phyloP scores from a whole-genome alignment of 1,140 invertebrate genomes.

The Cydia amplana region DNA sequence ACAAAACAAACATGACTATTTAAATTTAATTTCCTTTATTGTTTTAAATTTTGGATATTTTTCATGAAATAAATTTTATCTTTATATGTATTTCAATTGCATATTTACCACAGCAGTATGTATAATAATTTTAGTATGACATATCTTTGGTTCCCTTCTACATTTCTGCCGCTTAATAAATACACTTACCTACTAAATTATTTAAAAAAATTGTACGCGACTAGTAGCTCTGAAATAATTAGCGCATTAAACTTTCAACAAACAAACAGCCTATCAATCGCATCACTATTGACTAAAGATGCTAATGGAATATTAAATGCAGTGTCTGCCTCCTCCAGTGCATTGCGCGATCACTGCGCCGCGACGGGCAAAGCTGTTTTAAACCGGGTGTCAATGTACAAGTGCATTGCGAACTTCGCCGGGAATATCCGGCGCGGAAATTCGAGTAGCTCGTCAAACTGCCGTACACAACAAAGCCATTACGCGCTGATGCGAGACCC shows the following conservation, averaged over 20 bases:
- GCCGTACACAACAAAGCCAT: conserved; percentile 64
- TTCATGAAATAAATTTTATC: too few species aligned
- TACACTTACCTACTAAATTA: too few species aligned
- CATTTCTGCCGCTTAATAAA: too few species aligned
- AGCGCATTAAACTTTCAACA: not conserved
- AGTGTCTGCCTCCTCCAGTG: not conserved
- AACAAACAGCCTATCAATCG: not conserved
- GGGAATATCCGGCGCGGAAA: conserved; percentile 50
- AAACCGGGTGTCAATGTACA: conserved; percentile 33
- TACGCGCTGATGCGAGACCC: conserved; percentile 47
- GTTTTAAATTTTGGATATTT: too few species aligned
- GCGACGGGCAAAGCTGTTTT: conserved; percentile 24
- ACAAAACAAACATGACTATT: too few species aligned
- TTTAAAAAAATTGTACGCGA: too few species aligned
- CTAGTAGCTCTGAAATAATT: too few species aligned
- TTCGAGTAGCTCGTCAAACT: conserved; percentile 53
- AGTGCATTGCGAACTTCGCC: conserved; percentile 44
- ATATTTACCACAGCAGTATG: too few species aligned
- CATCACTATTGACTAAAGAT: not conserved
- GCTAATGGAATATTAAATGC: conserved; percentile 11
- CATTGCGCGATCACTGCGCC: not conserved
- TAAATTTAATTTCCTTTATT: too few species aligned
- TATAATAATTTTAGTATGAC: too few species aligned
- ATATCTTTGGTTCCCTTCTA: too few species aligned
- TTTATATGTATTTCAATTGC: too few species aligned